phyloP scores from a whole-genome alignment of 64 coral and sea anemone species.

The Porites lutea region DNA sequence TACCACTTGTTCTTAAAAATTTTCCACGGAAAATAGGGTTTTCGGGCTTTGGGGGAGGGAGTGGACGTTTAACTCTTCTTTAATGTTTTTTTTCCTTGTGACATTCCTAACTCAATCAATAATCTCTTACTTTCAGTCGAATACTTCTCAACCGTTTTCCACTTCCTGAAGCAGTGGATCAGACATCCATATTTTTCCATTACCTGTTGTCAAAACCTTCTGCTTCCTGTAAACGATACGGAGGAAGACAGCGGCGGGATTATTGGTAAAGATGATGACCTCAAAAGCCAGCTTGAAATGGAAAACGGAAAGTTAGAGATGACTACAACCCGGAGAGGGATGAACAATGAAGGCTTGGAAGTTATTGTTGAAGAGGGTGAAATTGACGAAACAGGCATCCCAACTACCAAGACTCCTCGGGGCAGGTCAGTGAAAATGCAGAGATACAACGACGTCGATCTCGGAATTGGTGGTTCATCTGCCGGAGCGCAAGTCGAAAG shows the following conservation, averaged over 20 bases:
- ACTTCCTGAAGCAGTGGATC: background rate
- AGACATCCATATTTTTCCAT: background rate
- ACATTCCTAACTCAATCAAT: background rate
- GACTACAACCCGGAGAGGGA: background rate
- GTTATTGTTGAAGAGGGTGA: background rate
- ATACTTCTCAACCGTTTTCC: background rate
- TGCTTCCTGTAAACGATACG: background rate
- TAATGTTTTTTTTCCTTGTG: background rate
- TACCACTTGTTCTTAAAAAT: no score
- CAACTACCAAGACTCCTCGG: background rate
- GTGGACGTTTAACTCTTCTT: no score
- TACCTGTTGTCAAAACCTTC: background rate
- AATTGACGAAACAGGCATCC: background rate
- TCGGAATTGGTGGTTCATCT: background rate
- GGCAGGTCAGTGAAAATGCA: background rate
- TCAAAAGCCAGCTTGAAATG: background rate
- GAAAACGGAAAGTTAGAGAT: background rate
- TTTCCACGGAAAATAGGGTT: no score
- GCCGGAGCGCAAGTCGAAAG: background rate
- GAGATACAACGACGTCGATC: background rate
- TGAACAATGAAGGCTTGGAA: background rate
- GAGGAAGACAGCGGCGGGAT: background rate
- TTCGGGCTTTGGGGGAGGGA: no score
- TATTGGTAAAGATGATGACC: background rate
- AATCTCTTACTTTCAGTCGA: background rate